phyloP scores from a whole-genome alignment of 2,113 vertebrate genomes.

The Tichodroma muraria region DNA sequence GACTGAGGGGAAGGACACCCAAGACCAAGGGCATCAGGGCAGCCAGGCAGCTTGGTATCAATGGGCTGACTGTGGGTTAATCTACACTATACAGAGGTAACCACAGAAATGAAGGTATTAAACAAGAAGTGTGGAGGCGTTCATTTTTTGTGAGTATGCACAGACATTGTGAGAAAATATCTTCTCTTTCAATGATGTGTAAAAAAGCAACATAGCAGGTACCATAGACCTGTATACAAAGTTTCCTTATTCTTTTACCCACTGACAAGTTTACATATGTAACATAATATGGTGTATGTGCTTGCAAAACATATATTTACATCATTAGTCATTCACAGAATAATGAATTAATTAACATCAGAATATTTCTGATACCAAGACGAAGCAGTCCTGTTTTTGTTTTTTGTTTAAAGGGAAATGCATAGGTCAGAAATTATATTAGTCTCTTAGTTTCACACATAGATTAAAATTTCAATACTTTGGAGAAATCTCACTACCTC shows the following conservation, averaged over 20 bases:
- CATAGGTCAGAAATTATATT: not conserved
- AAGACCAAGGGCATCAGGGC: not conserved
- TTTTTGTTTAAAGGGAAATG: constrained; percentile 23
- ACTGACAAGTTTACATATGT: constrained; percentile 39
- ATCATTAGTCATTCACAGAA: constrained; percentile 36
- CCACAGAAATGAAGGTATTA: not conserved
- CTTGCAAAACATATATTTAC: constrained; percentile 42
- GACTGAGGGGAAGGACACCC: not conserved
- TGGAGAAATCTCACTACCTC: not conserved
- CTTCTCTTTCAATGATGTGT: not conserved
- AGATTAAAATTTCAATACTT: constrained; percentile 41
- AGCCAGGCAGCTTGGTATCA: not conserved
- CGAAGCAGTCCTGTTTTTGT: not conserved
- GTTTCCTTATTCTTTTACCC: not conserved
- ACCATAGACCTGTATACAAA: not conserved
- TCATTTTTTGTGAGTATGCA: not conserved
- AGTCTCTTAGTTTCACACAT: constrained; percentile 47
- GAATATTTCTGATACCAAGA: constrained; percentile 41
- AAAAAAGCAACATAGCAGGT: not conserved
- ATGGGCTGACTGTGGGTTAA: not conserved
- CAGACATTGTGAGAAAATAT: not conserved
- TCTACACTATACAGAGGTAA: not conserved
- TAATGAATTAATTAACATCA: constrained; percentile 41
- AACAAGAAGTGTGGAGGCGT: not conserved
- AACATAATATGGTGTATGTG: not conserved